Base-by-base conservation (phyloP, 2,888 invertebrate species). In the Brassicogethes aeneus region DNA sequence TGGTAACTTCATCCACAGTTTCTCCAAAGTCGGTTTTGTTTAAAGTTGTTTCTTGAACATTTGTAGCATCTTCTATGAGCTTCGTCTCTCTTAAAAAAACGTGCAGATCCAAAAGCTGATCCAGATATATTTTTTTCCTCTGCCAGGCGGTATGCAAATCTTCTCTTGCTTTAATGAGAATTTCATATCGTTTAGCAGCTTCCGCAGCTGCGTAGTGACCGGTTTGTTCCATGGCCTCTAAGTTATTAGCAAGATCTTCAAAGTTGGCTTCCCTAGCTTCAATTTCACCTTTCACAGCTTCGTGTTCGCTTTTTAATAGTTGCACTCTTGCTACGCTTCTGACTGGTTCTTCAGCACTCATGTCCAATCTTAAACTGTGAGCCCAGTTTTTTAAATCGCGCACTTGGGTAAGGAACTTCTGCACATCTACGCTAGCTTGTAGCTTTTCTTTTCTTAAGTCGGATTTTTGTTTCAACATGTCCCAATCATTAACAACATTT, bases 11-110 rank as follows among this genome's bases (percentile, higher is more conserved):
- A 59, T 95, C 93, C 0, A 88, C 87, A 0, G 82, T 83, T 31
- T 85, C 78, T 0, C 85, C 82, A 44, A 82, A 81, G 53, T 86
- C 84, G 0, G 78, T 77, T 41, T 61, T 44, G 65, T 76, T 74
- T 1, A 88, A 62, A 0, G 85, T 79, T 0, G 84, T 85, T 61
- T 95, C 93, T 68, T 96, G 95, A 0, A 88, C 79, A 10, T 83
- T 82, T 46, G 92, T 89, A 10, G 89, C 76, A 48, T 90, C 87
- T 61, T 94, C 89, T 44, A 97, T 77, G 65, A 90, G 88, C 59
- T 91, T 90, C 10, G 92, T 91, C 69, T 97, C 97, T 2, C 95
- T 75, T 47, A 93, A 69, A 80, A 97, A 96, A 66, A 91, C 87
- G 69, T 95, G 94, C 56, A 94, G 74, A 68, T 95, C 93, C 46